These are phyloP conservation scores for Incurvaria masculella DNA, from an alignment of 2,888 invertebrate species.

Conservation along the genomic window DNA sequence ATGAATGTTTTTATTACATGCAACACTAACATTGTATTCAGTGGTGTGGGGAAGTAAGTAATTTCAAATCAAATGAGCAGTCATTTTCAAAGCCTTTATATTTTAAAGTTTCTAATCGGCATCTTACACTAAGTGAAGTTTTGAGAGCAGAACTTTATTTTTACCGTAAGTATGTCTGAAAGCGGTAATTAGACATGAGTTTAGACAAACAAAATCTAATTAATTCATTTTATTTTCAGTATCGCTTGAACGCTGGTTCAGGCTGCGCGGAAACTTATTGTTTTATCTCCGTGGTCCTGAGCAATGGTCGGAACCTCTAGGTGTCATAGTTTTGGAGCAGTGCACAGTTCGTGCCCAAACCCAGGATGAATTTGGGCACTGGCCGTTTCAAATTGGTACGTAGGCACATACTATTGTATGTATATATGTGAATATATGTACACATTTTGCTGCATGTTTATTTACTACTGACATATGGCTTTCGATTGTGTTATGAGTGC, in stretches of 20 bases:
- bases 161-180: neutral
- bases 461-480: neutral
- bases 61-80: too few relatives aligned
- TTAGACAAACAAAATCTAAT: neutral
- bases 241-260: constrained; percentile 82
- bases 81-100: too few relatives aligned
- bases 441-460: neutral
- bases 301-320: constrained; percentile 83
- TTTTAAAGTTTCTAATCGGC: too few relatives aligned
- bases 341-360: constrained; percentile 69
- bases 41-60: too few relatives aligned
- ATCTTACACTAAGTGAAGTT: too few relatives aligned
- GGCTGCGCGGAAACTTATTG: constrained; percentile 86
- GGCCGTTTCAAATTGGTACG: constrained; percentile 79
- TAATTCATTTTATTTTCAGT: constrained; percentile 41
- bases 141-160: neutral
- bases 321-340: constrained; percentile 85
- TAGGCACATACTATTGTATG: neutral
- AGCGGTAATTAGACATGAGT: neutral
- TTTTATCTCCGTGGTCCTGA: constrained; percentile 92
- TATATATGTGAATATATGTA: neutral
- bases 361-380: constrained; percentile 67
- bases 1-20: too few relatives aligned
- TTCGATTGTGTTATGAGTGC: too few relatives aligned
- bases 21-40: too few relatives aligned